Base-by-base conservation (phyloP, 2,888 invertebrate species). In the Sesia bembeciformis region DNA sequence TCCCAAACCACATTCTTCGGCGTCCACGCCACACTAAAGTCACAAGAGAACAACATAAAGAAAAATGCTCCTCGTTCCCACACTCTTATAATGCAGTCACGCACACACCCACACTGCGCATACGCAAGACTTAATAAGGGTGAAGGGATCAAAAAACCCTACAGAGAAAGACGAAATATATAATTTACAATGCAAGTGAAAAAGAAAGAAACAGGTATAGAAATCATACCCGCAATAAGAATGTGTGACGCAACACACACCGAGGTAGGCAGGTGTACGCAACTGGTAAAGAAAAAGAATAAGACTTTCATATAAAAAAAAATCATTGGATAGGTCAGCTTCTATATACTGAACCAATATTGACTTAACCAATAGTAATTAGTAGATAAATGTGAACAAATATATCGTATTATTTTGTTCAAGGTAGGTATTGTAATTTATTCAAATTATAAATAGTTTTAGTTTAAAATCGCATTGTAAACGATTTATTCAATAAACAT, bases 221-320 rank as follows among this genome's bases (percentile, higher is more conserved):
- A 75, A 81, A 78, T 78, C 77, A 75, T 82, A 82, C 83, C 81
- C 72, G 70, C 64, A 74, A 74, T 77, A 79, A 69, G 73, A 77
- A 80, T 75, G 78, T 76, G 76, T 82, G 79, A 80, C 76, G 81
- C 81, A 86, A 84, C 75, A 68, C 74, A 74, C n/a, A 7, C n/a
- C 68, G 75, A 72, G 73, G 77, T 64, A 70, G 66, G 86, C 87
- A 88, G 88, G 87, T 87, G 88, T 81, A 81, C 64, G 74, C 67
- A 66, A 70, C 67, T 73, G 65, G 71, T 72, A 79, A 72, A 74
- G 71, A 68, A 76, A 78, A 73, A 65, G 71, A 75, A 84, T 77
- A 81, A 81, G 78, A 78, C 78, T 76, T 72, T 67, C 63, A 8
- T 40, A 39, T 41, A n/a, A 38, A 53, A 6, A n/a, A 40, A 42